A percentile compares a stretch with the other conserved stretches of the same genome.
phyloP scores from a whole-genome alignment of 2,888 invertebrate genomes.

The Athetis lepigone region DNA sequence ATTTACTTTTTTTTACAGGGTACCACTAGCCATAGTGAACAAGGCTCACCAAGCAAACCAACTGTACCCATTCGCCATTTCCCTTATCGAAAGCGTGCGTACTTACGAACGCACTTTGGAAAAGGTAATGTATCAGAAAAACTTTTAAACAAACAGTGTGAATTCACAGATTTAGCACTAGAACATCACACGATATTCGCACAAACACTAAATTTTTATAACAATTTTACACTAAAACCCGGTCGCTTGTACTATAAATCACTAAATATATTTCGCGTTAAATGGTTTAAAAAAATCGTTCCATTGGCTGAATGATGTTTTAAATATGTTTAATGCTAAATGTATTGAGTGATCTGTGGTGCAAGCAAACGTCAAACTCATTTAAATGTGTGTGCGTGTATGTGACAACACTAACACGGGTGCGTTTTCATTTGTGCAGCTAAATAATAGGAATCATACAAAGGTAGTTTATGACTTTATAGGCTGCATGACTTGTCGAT shows the following conservation, averaged over 20 bases:
- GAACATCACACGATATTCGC: conserved; percentile 61
- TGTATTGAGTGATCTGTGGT: conserved; percentile 6
- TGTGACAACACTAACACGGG: conserved; percentile 83
- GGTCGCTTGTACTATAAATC: conserved; percentile 10
- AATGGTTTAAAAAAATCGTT: conserved; percentile 5
- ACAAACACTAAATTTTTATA: conserved; percentile 61
- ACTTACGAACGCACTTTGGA: conserved; percentile 99
- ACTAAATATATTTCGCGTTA: background rate
- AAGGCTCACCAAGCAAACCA: conserved; percentile 99
- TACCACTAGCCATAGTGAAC: conserved; percentile 99
- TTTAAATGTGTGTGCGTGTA: conserved; percentile 46
- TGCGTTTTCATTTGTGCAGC: conserved; percentile 90
- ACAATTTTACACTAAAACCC: conserved; percentile 35
- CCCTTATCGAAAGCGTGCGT: conserved; percentile 98
- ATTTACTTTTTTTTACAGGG: conserved; percentile 87
- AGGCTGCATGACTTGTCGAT: conserved; percentile 72
- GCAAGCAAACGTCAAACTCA: conserved; percentile 15
- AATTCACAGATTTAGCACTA: conserved; percentile 74
- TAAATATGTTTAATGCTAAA: background rate
- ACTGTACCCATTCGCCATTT: conserved; percentile 99
- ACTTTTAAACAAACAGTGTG: conserved; percentile 40
- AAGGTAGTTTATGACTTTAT: conserved; percentile 84
- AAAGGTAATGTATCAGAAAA: conserved; percentile 92
- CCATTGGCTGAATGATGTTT: background rate
- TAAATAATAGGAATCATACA: conserved; percentile 91